A percentile compares a stretch with the other conserved stretches of the same genome.
phyloP scores from a whole-genome alignment of 2,888 invertebrate genomes.

The Cremastinae sp. region DNA sequence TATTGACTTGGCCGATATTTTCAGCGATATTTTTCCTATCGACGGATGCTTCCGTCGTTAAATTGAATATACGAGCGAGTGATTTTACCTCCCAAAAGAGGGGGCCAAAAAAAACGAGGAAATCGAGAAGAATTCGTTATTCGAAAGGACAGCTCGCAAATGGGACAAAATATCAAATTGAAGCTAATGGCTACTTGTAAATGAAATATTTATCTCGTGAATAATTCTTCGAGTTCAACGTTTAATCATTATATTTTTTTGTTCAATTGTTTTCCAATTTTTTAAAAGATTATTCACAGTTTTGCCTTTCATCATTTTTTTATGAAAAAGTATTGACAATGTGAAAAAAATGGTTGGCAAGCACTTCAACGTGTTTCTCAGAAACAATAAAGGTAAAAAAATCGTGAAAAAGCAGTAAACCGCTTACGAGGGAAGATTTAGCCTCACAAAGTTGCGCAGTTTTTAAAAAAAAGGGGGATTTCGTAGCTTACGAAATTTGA shows the following conservation, averaged over 20 bases:
- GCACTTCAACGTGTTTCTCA: neutral
- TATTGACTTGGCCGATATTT: slow-evolving; percentile 65
- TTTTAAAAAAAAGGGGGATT: no score
- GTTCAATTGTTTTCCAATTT: no score
- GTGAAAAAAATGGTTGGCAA: neutral
- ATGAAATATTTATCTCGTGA: neutral
- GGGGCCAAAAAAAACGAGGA: slow-evolving; percentile 18
- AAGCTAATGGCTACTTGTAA: neutral
- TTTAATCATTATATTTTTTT: no score
- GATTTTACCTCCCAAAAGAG: slow-evolving; percentile 52
- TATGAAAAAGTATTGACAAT: neutral
- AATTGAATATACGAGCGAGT: slow-evolving; percentile 69
- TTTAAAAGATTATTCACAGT: no score
- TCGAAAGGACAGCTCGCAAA: slow-evolving; percentile 23
- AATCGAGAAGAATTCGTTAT: slow-evolving; percentile 24
- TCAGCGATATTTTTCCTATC: slow-evolving; percentile 66
- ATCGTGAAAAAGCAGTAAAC: no score
- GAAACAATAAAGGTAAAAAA: no score
- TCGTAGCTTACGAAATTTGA: no score
- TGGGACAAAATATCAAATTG: neutral
- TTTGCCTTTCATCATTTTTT: no score
- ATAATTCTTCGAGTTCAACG: neutral
- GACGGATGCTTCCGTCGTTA: slow-evolving; percentile 68
- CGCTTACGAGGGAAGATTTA: no score
- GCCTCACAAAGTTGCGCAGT: no score